Percentiles rank a stretch among this genome's conserved stretches.
Evolutionary conservation across 2,113 vertebrate genomes (phyloP).

Genomic region (Aphyosemion australe): DNA sequence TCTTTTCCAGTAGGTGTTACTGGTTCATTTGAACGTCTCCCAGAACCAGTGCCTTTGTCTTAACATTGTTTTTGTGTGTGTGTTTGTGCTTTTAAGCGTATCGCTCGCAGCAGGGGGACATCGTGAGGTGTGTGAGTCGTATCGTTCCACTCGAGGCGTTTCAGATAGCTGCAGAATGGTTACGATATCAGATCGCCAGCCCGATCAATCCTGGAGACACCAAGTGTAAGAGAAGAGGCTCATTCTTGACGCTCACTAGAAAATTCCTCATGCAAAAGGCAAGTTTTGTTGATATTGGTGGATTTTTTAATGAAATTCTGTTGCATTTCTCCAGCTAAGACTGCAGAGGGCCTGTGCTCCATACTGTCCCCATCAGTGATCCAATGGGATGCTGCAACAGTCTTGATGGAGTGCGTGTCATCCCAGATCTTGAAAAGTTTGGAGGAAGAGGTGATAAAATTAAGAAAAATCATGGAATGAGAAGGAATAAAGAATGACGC

Average conservation of each 20-base stretch:
- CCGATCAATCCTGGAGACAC: slow-evolving; percentile 82
- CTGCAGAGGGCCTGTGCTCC: slow-evolving; percentile 85
- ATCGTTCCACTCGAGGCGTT: slow-evolving; percentile 90
- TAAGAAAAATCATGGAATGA: neutral
- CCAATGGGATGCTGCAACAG: slow-evolving; percentile 96
- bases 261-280: no score
- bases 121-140: slow-evolving; percentile 87
- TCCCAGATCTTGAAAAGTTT: slow-evolving; percentile 87
- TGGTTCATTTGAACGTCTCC: neutral
- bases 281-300: neutral
- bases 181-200: slow-evolving; percentile 85
- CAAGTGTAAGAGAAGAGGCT: slow-evolving; percentile 79
- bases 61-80: neutral
- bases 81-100: slow-evolving; percentile 80
- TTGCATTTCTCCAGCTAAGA: slow-evolving; percentile 76
- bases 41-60: neutral
- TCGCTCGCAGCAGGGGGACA: slow-evolving; percentile 89
- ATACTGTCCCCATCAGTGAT: slow-evolving; percentile 88
- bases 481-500: neutral
- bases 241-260: neutral
- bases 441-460: slow-evolving; percentile 86
- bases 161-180: slow-evolving; percentile 90
- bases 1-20: slow-evolving; percentile 89
- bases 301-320: neutral
- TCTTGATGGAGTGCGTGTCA: slow-evolving; percentile 90